These are phyloP conservation scores for Diaperis boleti DNA, from an alignment of 2,888 invertebrate genomes.

Conservation along the genomic window DNA sequence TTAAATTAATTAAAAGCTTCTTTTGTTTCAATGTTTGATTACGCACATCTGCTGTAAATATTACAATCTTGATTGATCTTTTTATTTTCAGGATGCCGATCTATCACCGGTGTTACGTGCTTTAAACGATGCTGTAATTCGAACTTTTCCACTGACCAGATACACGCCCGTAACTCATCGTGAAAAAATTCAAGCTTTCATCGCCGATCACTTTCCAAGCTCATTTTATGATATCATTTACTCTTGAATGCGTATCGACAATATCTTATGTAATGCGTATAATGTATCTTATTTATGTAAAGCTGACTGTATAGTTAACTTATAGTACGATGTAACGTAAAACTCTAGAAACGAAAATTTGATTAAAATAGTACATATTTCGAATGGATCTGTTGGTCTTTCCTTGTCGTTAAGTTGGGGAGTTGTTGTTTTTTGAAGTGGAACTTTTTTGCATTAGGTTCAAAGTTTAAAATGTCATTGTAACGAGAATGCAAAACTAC, in stretches of 20 bases:
- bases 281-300: no score
- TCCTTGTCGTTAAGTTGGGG: no score
- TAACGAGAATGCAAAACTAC: no score
- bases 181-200: slow-evolving; percentile 83
- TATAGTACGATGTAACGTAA: no score
- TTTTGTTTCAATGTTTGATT: slow-evolving; percentile 7
- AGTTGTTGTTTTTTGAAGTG: no score
- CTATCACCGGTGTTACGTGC: slow-evolving; percentile 81
- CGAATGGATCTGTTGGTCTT: no score
- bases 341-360: no score
- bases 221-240: slow-evolving; percentile 86
- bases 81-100: slow-evolving; percentile 75
- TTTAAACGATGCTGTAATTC: slow-evolving; percentile 80
- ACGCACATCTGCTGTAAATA: neutral
- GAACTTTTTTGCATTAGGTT: no score
- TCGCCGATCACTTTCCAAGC: slow-evolving; percentile 85
- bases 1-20: neutral
- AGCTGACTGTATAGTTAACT: no score
- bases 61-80: slow-evolving; percentile 3
- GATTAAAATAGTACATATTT: no score
- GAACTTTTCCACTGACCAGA: slow-evolving; percentile 85
- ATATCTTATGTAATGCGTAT: slow-evolving; percentile 1
- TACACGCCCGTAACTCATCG: slow-evolving; percentile 85
- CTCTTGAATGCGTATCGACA: slow-evolving; percentile 54
- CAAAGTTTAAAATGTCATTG: no score